These are phyloP conservation scores for Cliona cf. orientalis DNA, from an alignment of 37 sponge, comb jelly and placozoan genomes.

Conservation along the genomic window DNA sequence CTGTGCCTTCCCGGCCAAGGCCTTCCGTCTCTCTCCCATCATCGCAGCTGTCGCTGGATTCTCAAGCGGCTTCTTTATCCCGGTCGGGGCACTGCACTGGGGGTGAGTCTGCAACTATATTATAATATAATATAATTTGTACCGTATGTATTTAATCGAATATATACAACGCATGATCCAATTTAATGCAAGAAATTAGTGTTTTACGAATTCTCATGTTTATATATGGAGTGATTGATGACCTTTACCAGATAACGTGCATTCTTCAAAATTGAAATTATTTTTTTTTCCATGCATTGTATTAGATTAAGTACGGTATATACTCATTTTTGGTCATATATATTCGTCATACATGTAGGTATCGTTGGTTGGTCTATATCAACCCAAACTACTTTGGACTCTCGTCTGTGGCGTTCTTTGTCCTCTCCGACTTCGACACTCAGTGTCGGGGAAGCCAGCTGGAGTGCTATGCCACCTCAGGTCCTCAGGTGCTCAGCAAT, in stretches of 20 bases:
- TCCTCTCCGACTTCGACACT: constrained; percentile 49
- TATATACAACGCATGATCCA: too few species aligned
- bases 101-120: constrained; percentile 40
- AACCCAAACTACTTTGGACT: constrained; percentile 93
- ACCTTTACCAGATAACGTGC: too few species aligned
- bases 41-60: constrained; percentile 82
- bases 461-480: constrained; percentile 74
- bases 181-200: too few species aligned
- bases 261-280: too few species aligned
- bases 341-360: too few species aligned
- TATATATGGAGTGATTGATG: too few species aligned
- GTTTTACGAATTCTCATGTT: too few species aligned
- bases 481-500: constrained; percentile 53
- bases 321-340: too few species aligned
- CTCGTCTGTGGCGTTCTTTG: constrained; percentile 58
- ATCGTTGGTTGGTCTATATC: constrained; percentile 76
- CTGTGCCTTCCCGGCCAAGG: constrained; percentile 52
- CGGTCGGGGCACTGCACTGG: constrained; percentile 44
- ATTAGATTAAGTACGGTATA: too few species aligned
- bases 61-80: constrained; percentile 92
- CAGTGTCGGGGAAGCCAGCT: constrained; percentile 56
- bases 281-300: too few species aligned
- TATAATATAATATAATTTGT: neutral
- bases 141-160: neutral
- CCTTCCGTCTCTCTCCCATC: constrained; percentile 75